Evolutionary conservation across 1,140 invertebrate species (phyloP), one percentile per base, ranked within the genome.

Genomic region (Piezodorus guildinii): DNA sequence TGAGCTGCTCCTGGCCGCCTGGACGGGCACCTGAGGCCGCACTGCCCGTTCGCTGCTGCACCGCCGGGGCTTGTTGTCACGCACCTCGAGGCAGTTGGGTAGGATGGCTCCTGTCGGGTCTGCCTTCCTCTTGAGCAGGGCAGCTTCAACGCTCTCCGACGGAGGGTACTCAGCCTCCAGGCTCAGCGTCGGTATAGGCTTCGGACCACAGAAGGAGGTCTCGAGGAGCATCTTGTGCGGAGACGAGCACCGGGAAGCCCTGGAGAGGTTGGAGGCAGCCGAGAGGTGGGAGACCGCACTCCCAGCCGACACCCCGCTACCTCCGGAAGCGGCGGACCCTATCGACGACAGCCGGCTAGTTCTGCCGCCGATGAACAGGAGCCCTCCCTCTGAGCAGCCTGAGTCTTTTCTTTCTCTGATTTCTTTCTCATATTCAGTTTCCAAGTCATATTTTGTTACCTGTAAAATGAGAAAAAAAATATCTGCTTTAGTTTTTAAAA

Each of bases 151-250:
- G 43, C 81, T 78, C 56, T 83, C 80, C 0, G 77, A 52, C 60
- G 76, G 75, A 58, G 77, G 76, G 23, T 75, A 74, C 66, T 75
- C 72, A 34, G 78, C 72, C 62, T 78, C 77, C 17, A 81, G 76
- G 62, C 81, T 79, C 46, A 69, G 64, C 0, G 70, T 73, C 2
- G 71, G 70, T 16, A 73, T 74, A 16, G 86, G 84, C 69, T 87
- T 89, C 58, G 83, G 85, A 0, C 90, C 90, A 71, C 89, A 92
- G 72, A 93, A 93, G 0, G 89, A 92, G 0, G 90, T 93, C 75
- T 92, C 90, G 21, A 92, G 77, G 21, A 91, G 75, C 81, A 90
- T 91, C 74, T 87, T 87, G 75, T 92, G 89, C 6, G 90, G 90
- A 30, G 90, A 92, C 0, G 89, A 88, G 10, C 88, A 91, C 62